Base-by-base conservation (phyloP, 2,888 invertebrate genomes). In the Caenorhabditis zanzibari region DNA sequence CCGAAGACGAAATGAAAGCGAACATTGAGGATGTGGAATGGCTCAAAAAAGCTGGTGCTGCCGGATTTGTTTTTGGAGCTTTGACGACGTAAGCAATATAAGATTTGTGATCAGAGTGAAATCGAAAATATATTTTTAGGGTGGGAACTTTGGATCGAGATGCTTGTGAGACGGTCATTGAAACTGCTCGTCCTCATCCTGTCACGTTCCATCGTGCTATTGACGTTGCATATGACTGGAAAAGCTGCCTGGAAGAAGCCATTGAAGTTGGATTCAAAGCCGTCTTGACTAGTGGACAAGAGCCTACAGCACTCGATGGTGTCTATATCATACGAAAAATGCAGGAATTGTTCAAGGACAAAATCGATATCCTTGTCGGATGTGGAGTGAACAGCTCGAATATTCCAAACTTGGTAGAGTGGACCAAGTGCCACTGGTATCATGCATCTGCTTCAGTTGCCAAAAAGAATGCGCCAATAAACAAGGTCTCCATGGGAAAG, bases 21-120 rank as follows among this genome's bases (percentile, higher is more conserved):
- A 44, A 72, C 35, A 38, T 76, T 10, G 77, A 76, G 32, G 88
- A 88, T 52, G 54, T 88, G 24, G 74, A 81, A 22, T 84, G 77
- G 74, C 61, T 88, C n/a, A 86, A 80, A 59, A 73, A 83, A 26
- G 82, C 84, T 19, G 87, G 87, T 9, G 88, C 88, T 14, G 38
- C 63, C 19, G 88, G 88, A 44, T 88, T 88, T 52, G 88, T 88
- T 12, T 88, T 88, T 58, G 88, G 88, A 2, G 76, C 77, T 12
- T 59, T 88, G 5, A 82, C 81, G 0, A 41, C 59, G 88, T 88
- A 19, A 59, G 85, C 26, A 22, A 7, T 41, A 41, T 38, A 9
- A 64, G 44, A 28, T 32, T 32, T n/a, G 22, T 54, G 9, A 32
- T 35, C 12, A 12, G 38, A 38, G 12, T 2, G 38, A 10, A 38